Evolutionary conservation across 2,888 invertebrate species (phyloP).

Genomic region (Zele albiditarsus): DNA sequence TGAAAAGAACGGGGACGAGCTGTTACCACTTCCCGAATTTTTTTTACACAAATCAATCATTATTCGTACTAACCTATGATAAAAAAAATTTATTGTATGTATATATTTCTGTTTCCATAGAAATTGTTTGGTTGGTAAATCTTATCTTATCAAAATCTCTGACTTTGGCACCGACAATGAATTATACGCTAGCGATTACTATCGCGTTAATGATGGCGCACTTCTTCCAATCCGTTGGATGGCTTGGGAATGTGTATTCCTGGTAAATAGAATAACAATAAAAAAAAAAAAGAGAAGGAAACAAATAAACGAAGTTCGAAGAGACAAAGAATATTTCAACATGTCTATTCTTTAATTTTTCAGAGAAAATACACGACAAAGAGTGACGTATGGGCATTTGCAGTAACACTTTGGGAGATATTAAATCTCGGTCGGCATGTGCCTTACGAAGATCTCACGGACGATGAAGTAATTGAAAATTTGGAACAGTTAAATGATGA

Average conservation of each 20-base stretch:
- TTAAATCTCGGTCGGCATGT: conserved; percentile 84
- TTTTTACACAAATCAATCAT: too few relatives aligned
- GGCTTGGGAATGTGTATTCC: conserved; percentile 88
- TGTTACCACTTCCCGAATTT: too few relatives aligned
- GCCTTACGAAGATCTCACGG: conserved; percentile 84
- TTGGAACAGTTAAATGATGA: conserved; percentile 82
- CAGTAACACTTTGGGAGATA: conserved; percentile 90
- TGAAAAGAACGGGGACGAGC: too few relatives aligned
- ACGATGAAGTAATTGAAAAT: conserved; percentile 87
- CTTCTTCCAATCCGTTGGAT: conserved; percentile 92
- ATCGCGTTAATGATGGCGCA: conserved; percentile 84
- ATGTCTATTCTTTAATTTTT: conserved; percentile 49
- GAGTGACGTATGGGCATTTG: conserved; percentile 94
- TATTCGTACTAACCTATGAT: too few relatives aligned
- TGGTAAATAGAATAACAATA: conserved; percentile 69
- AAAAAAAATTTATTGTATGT: not conserved
- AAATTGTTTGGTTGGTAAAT: conserved; percentile 89
- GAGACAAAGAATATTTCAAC: not conserved
- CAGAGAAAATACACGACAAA: conserved; percentile 90
- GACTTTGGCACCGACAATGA: conserved; percentile 91
- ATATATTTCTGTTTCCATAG: conserved; percentile 71
- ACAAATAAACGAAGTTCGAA: not conserved
- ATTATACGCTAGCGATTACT: conserved; percentile 86
- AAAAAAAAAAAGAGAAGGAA: conserved; percentile 1
- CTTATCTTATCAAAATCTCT: conserved; percentile 87